Percentiles rank a stretch among this genome's conserved stretches.
Evolutionary conservation across 1,140 invertebrate species (phyloP).

Genomic region (Drosophila ficusphila): DNA sequence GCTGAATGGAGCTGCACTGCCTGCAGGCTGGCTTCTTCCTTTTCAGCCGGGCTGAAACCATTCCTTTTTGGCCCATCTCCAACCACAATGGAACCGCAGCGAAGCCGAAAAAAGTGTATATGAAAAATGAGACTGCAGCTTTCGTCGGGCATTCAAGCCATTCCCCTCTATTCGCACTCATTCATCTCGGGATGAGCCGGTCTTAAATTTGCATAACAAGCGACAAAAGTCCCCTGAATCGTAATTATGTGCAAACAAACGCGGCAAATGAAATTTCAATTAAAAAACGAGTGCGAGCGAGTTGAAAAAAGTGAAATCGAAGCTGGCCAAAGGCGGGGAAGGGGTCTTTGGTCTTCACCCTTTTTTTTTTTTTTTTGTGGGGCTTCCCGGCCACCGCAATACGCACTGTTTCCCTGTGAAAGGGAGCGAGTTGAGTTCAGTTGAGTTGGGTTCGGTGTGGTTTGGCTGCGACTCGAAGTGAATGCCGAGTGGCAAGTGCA

Average conservation of each 20-base stretch:
- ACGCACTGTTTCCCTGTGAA: slow-evolving; percentile 33
- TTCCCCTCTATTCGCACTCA: slow-evolving; percentile 27
- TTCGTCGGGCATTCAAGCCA: slow-evolving; percentile 21
- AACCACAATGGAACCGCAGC: slow-evolving; percentile 37
- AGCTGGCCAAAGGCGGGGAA: slow-evolving; percentile 33
- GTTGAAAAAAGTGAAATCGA: slow-evolving; percentile 74
- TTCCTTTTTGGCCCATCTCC: slow-evolving; percentile 18
- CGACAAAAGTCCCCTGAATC: slow-evolving; percentile 52
- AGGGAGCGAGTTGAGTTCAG: slow-evolving; percentile 8
- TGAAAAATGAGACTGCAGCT: slow-evolving; percentile 16
- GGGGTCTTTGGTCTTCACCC: background rate
- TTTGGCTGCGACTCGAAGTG: slow-evolving; percentile 19
- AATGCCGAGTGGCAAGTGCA: slow-evolving; percentile 60
- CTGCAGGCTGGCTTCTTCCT: slow-evolving; percentile 37
- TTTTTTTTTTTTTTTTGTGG: slow-evolving; percentile 15
- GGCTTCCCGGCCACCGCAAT: slow-evolving; percentile 50
- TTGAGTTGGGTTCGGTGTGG: background rate
- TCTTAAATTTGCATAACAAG: slow-evolving; percentile 59
- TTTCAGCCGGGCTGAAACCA: slow-evolving; percentile 23
- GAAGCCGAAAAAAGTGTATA: slow-evolving; percentile 3
- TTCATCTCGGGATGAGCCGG: slow-evolving; percentile 23
- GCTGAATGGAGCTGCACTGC: slow-evolving; percentile 23
- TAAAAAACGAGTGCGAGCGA: slow-evolving; percentile 41
- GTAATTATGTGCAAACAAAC: slow-evolving; percentile 78
- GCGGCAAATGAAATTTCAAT: slow-evolving; percentile 77